Evolutionary conservation across 2,797 vertebrate species (phyloP).

Genomic region (Sebastes wilsoni): DNA sequence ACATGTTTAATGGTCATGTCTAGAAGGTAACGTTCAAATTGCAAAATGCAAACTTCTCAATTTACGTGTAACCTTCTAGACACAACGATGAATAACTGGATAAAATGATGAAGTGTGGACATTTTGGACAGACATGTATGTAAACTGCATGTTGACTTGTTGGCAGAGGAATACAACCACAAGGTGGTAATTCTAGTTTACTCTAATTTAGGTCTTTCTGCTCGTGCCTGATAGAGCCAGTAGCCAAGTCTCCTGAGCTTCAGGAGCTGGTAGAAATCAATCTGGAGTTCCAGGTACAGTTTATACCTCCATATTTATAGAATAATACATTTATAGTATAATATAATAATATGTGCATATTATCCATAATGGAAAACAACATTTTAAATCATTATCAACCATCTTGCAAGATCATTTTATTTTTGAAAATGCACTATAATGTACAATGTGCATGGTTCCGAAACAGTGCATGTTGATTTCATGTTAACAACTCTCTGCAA

Average conservation of each 20-base stretch:
- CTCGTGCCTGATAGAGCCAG: conserved; percentile 81
- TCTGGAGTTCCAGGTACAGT: conserved; percentile 82
- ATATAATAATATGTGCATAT: background rate
- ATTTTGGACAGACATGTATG: background rate
- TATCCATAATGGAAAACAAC: background rate
- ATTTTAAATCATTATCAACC: background rate
- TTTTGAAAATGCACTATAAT: background rate
- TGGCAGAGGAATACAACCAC: background rate
- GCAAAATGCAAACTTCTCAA: no score
- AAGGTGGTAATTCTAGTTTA: background rate
- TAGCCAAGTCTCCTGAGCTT: conserved; percentile 73
- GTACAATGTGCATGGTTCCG: background rate
- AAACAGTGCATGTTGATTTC: background rate
- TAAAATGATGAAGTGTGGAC: background rate
- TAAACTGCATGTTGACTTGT: background rate
- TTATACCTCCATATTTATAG: background rate
- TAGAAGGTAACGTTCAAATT: no score
- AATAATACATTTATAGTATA: no score
- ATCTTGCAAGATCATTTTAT: background rate
- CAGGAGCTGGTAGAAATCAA: conserved; percentile 81
- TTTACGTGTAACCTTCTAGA: no score
- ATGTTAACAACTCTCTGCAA: background rate
- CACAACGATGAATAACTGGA: no score
- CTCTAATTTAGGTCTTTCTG: conserved; percentile 79
- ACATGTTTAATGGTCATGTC: background rate